These are phyloP conservation scores for Hololepta plana DNA, from an alignment of 2,888 invertebrate genomes.

Conservation along the genomic window DNA sequence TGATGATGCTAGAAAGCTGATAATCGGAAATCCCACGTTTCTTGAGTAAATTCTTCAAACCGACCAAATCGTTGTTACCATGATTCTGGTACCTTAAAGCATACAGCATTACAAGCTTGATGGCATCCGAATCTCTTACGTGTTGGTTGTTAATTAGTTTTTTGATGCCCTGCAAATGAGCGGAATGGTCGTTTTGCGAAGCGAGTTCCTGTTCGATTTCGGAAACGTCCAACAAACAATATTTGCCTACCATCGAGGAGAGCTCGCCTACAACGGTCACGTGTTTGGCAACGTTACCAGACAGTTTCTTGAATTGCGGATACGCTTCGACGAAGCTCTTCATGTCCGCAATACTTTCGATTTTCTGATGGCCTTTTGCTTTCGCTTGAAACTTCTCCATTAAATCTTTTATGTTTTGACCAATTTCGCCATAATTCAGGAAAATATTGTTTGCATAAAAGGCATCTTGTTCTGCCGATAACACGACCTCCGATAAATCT, in stretches of 20 bases:
- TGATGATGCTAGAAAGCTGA: conserved; percentile 36
- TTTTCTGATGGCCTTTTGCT: conserved; percentile 88
- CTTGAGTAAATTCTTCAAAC: conserved; percentile 56
- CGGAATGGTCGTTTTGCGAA: conserved; percentile 68
- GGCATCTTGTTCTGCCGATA: conserved; percentile 90
- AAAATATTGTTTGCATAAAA: conserved; percentile 93
- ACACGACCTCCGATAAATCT: conserved; percentile 82
- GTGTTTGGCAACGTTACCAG: conserved; percentile 93
- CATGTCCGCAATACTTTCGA: conserved; percentile 98
- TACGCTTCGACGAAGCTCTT: conserved; percentile 96
- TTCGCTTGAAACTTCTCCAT: conserved; percentile 97
- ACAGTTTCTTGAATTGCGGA: conserved; percentile 94
- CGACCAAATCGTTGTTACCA: conserved; percentile 62
- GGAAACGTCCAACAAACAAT: conserved; percentile 73
- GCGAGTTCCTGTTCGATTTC: conserved; percentile 88
- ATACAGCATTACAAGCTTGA: conserved; percentile 81
- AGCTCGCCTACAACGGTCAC: conserved; percentile 93
- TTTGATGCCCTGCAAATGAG: conserved; percentile 61
- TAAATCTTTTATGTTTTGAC: conserved; percentile 84
- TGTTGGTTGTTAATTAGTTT: conserved; percentile 55
- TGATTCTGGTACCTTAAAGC: conserved; percentile 86
- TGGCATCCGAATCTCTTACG: conserved; percentile 60
- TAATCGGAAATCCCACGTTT: conserved; percentile 51
- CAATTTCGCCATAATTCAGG: conserved; percentile 96
- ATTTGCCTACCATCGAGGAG: conserved; percentile 60